A percentile compares a stretch with the other conserved stretches of the same genome.
Conservation (phyloP, 1,140 invertebrate species). For the Calycopis cecrops region DNA sequence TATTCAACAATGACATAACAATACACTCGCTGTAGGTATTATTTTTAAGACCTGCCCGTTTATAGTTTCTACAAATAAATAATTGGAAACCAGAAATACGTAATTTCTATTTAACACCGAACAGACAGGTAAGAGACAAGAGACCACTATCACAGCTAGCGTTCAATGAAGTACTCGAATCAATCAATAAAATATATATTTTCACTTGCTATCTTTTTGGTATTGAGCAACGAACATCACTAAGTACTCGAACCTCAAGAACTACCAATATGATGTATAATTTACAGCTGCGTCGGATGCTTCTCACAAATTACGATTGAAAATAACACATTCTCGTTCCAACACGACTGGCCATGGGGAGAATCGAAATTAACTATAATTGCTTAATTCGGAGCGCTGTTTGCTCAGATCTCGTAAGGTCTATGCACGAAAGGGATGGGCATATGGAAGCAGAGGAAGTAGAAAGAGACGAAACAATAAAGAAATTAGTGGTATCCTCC, state of each 20-base stretch:
- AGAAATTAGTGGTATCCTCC: slow-evolving; percentile 40
- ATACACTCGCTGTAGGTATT: too few relatives aligned
- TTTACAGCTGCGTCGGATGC: slow-evolving; percentile 69
- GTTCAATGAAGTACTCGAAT: too few relatives aligned
- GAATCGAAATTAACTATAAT: slow-evolving; percentile 72
- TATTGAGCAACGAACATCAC: slow-evolving; percentile 18
- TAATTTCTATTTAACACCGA: too few relatives aligned
- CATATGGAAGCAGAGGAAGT: slow-evolving; percentile 24
- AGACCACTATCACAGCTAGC: too few relatives aligned
- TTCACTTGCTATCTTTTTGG: too few relatives aligned
- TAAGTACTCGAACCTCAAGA: slow-evolving; percentile 34
- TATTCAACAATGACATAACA: too few relatives aligned
- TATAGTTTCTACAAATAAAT: too few relatives aligned
- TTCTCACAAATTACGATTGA: slow-evolving; percentile 71
- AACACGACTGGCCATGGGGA: slow-evolving; percentile 54
- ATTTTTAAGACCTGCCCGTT: too few relatives aligned
- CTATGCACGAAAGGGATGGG: slow-evolving; percentile 37
- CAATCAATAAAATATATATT: too few relatives aligned
- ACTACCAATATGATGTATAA: slow-evolving; percentile 55
- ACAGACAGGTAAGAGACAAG: too few relatives aligned
- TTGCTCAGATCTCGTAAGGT: slow-evolving; percentile 57
- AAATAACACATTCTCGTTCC: slow-evolving; percentile 69
- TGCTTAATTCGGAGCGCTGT: slow-evolving; percentile 69
- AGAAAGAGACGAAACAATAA: slow-evolving; percentile 33
- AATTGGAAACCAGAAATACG: too few relatives aligned